phyloP scores from a whole-genome alignment of 2,113 vertebrate genomes.

The Heterotilapia buettikoferi region DNA sequence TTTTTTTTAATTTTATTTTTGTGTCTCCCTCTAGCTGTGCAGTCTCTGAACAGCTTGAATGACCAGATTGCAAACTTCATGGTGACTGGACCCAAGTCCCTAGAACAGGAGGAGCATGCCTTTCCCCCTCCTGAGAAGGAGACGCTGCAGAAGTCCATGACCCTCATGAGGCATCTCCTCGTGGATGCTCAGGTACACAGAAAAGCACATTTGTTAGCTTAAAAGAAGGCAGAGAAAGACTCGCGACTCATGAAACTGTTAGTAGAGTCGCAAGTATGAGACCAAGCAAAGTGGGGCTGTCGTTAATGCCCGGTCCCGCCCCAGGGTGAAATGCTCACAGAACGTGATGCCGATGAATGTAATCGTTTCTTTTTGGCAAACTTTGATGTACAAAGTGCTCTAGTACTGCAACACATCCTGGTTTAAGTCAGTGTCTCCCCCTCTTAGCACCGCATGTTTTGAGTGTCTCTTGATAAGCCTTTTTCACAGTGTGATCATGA shows the following conservation, averaged over 20 bases:
- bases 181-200: constrained; percentile 87
- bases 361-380: not conserved
- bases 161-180: constrained; percentile 86
- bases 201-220: not conserved
- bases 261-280: not conserved
- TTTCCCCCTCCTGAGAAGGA: constrained; percentile 81
- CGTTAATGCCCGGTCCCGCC: not conserved
- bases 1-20: not conserved
- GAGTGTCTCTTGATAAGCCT: not conserved
- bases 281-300: not conserved
- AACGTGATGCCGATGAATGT: not conserved
- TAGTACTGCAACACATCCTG: not conserved
- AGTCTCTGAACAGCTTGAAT: constrained; percentile 85
- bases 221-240: not conserved
- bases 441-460: not conserved
- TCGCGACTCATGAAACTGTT: not conserved
- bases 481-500: not conserved
- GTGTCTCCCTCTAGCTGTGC: constrained; percentile 75
- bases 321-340: not conserved
- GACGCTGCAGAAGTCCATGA: constrained; percentile 83
- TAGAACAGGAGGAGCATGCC: constrained; percentile 75
- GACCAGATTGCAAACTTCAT: constrained; percentile 91
- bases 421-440: not conserved
- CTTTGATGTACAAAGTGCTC: not conserved
- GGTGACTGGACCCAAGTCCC: constrained; percentile 76